Conservation (phyloP, 2,113 vertebrate species). For the Grantiella picta region DNA sequence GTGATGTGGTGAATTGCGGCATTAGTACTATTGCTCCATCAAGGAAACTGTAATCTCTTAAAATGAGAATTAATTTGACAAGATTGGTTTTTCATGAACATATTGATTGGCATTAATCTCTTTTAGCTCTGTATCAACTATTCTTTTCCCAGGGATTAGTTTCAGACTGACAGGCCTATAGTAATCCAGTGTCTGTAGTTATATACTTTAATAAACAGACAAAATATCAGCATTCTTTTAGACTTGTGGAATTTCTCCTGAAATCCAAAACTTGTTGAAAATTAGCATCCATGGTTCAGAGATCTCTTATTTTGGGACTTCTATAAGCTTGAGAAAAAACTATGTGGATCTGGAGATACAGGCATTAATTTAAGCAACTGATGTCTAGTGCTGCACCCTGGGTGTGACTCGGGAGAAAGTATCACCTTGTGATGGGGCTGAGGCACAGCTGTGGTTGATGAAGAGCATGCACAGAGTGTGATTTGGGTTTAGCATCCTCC, state of each 20-base stretch:
- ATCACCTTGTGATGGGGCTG: not conserved
- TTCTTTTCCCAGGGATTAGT: not conserved
- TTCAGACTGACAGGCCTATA: not conserved
- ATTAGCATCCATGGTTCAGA: not conserved
- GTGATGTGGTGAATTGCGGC: accelerated
- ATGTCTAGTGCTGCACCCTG: not conserved
- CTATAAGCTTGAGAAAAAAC: not conserved
- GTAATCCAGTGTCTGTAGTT: not conserved
- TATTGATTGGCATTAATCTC: not conserved
- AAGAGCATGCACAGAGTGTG: accelerated
- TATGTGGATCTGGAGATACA: not conserved
- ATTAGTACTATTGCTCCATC: not conserved
- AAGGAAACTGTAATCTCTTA: not conserved
- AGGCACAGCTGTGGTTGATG: not conserved
- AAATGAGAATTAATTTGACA: not conserved
- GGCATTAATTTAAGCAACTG: not conserved
- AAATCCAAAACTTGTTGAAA: not conserved
- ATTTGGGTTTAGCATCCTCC: not conserved
- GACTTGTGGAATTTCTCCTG: not conserved
- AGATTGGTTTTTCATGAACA: not conserved
- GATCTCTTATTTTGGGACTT: not conserved
- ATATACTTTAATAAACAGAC: not conserved
- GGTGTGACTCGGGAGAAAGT: not conserved
- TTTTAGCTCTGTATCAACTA: not conserved
- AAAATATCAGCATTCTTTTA: not conserved